A percentile compares a stretch with the other conserved stretches of the same genome.
These are phyloP conservation scores for Botia kubotai DNA, from an alignment of 2,797 vertebrate species.

Conservation along the genomic window DNA sequence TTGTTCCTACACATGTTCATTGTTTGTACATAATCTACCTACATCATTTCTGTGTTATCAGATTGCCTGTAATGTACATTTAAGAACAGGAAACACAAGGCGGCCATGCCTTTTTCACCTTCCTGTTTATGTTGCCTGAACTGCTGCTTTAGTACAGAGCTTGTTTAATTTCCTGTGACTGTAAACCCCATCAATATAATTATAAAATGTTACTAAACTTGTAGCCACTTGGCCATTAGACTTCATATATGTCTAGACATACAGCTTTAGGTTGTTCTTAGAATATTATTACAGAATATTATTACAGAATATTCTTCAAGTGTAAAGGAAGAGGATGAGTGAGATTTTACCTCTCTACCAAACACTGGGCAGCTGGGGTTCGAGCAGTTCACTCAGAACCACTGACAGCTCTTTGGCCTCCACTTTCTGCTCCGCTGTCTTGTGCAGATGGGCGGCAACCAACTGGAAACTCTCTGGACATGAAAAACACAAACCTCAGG, in stretches of 20 bases:
- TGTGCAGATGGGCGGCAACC: slow-evolving; percentile 83
- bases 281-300: not conserved
- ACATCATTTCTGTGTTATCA: no score
- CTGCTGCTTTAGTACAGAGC: no score
- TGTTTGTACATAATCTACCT: no score
- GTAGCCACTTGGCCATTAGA: not conserved
- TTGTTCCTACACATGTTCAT: no score
- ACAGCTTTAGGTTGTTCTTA: not conserved
- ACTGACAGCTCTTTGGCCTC: slow-evolving; percentile 78
- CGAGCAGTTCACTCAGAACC: slow-evolving; percentile 74
- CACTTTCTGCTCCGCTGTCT: slow-evolving; percentile 79
- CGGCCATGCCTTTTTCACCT: no score
- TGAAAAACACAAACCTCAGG: slow-evolving; percentile 1
- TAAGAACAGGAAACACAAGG: no score
- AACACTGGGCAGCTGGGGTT: slow-evolving; percentile 79
- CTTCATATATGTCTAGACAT: not conserved
- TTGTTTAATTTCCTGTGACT: no score
- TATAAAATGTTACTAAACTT: not conserved
- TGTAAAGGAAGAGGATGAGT: not conserved
- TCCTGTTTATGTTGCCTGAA: no score
- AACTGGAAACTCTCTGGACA: slow-evolving; percentile 84
- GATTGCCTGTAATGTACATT: no score
- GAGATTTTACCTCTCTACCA: slow-evolving; percentile 81
- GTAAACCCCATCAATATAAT: no score
- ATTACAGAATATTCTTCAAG: no score